Percentiles rank a stretch among this genome's conserved stretches.
phyloP scores from a whole-genome alignment of 2,113 vertebrate species.

The Cebidichthys violaceus region DNA sequence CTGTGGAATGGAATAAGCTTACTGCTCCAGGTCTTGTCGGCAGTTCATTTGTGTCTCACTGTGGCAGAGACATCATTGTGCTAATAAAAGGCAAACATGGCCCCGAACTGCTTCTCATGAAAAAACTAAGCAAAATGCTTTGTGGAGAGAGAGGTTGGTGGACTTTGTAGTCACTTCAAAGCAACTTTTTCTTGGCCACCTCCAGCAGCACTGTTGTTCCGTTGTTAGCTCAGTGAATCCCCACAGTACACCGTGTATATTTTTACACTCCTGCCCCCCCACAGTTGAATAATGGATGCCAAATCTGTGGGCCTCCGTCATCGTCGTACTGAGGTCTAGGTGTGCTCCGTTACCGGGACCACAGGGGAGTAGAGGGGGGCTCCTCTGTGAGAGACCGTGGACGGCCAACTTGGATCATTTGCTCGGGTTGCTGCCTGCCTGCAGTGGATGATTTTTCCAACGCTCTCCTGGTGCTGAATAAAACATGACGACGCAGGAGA shows the following conservation, averaged over 20 bases:
- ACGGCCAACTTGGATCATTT: slow-evolving; percentile 54
- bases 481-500: slow-evolving; percentile 86
- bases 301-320: slow-evolving; percentile 83
- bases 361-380: slow-evolving; percentile 58
- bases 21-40: no score
- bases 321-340: slow-evolving; percentile 57
- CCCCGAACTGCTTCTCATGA: no score
- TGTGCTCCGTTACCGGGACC: slow-evolving; percentile 36
- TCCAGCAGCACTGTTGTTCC: not conserved
- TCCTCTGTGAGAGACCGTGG: slow-evolving; percentile 68
- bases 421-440: slow-evolving; percentile 67
- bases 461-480: slow-evolving; percentile 86
- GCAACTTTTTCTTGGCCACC: not conserved
- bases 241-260: slow-evolving; percentile 74
- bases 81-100: not conserved
- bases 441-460: slow-evolving; percentile 83
- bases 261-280: slow-evolving; percentile 70
- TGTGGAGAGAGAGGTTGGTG: not conserved
- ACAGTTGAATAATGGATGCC: slow-evolving; percentile 85
- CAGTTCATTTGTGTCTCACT: no score
- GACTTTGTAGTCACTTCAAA: not conserved
- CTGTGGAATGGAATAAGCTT: no score
- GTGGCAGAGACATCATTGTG: no score
- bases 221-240: slow-evolving; percentile 42
- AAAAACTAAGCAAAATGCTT: not conserved